These are phyloP conservation scores for Drosophila nr. fundita DNA, from an alignment of 2,888 invertebrate genomes.

Conservation along the genomic window DNA sequence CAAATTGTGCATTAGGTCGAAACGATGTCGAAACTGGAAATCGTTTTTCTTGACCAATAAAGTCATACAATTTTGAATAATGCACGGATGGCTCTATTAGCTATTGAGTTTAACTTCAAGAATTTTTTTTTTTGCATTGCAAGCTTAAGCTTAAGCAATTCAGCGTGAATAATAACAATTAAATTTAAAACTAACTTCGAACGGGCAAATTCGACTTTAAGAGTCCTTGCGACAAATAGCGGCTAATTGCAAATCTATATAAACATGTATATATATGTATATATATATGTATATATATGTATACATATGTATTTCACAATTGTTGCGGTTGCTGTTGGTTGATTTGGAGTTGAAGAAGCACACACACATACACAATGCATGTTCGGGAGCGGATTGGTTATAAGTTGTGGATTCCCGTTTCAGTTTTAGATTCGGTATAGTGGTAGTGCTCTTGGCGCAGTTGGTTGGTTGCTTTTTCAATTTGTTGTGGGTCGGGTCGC, in stretches of 20 bases:
- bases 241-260: background rate
- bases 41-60: background rate
- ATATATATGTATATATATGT: background rate
- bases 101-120: slow-evolving; percentile 30
- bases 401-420: background rate
- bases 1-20: slow-evolving; percentile 36
- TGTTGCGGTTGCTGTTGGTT: background rate
- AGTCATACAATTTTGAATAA: slow-evolving; percentile 32
- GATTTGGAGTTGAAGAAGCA: background rate
- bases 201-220: background rate
- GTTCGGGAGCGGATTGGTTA: background rate
- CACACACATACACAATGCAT: background rate
- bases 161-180: slow-evolving; percentile 6
- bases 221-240: background rate
- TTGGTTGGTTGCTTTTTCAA: background rate
- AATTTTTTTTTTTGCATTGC: slow-evolving; percentile 12
- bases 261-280: background rate
- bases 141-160: slow-evolving; percentile 17
- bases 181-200: background rate
- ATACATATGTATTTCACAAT: background rate
- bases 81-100: slow-evolving; percentile 34
- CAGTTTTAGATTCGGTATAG: background rate
- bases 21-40: background rate
- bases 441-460: background rate
- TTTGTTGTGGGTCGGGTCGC: slow-evolving; percentile 10